Evolutionary conservation across 2,888 invertebrate species (phyloP).

Genomic region (Colostygia pectinataria): DNA sequence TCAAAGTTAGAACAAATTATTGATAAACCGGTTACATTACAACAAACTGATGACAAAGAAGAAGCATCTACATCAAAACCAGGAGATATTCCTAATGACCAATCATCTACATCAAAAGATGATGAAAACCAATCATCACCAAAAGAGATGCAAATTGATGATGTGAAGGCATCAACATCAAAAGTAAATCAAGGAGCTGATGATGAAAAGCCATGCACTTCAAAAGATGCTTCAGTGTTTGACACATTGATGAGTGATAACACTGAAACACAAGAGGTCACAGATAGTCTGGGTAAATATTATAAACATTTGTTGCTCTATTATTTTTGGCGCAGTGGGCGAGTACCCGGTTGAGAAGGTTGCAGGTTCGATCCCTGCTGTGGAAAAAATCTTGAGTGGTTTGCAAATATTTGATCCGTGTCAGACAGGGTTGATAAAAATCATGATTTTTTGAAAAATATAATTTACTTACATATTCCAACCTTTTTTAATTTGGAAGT

Average conservation of each 20-base stretch:
- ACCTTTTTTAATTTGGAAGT: too few species aligned
- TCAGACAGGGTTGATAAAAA: too few species aligned
- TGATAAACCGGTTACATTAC: not conserved
- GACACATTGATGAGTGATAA: constrained; percentile 33
- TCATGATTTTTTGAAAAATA: too few species aligned
- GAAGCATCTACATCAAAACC: not conserved
- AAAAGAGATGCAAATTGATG: not conserved
- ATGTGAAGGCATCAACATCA: not conserved
- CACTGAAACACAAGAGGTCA: constrained; percentile 48
- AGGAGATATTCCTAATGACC: too few species aligned
- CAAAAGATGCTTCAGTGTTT: not conserved
- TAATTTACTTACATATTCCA: too few species aligned
- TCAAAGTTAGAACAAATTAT: not conserved
- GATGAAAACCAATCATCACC: not conserved
- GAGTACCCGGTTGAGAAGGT: too few species aligned
- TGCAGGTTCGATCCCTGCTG: too few species aligned
- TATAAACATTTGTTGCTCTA: too few species aligned
- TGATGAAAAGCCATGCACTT: constrained; percentile 1
- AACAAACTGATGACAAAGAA: not conserved
- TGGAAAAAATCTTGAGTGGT: too few species aligned
- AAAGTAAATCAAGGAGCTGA: not conserved
- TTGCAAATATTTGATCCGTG: too few species aligned
- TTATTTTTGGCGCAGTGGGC: too few species aligned
- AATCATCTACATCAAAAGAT: too few species aligned
- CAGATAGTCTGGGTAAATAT: constrained; percentile 56